These are phyloP conservation scores for Bombycilla garrulus DNA, from an alignment of 2,113 vertebrate genomes.

Conservation along the genomic window DNA sequence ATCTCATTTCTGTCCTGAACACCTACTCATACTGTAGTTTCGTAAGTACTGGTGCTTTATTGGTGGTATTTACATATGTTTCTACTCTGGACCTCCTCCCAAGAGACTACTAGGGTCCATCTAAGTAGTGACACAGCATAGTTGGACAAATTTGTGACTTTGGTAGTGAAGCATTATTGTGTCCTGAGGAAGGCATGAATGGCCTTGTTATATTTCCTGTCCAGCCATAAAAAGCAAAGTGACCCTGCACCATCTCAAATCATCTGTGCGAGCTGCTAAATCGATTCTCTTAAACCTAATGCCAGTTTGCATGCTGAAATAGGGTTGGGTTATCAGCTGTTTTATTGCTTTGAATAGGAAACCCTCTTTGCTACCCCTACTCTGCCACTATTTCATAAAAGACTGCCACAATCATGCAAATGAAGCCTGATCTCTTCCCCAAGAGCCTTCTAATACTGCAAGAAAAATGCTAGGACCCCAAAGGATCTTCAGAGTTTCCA, in stretches of 20 bases:
- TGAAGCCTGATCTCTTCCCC: neutral
- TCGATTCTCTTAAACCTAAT: neutral
- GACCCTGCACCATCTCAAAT: neutral
- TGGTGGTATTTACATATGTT: neutral
- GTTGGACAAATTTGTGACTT: neutral
- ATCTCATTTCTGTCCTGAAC: neutral
- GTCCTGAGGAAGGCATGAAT: neutral
- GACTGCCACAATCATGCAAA: neutral
- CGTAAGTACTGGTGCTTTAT: neutral
- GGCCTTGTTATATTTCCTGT: neutral
- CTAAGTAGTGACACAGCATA: neutral
- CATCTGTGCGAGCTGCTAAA: neutral
- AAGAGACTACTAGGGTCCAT: neutral
- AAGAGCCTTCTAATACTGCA: neutral
- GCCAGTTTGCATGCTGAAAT: neutral
- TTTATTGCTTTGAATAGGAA: neutral
- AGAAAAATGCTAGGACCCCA: neutral
- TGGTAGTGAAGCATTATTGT: neutral
- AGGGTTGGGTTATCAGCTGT: neutral
- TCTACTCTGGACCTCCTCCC: neutral
- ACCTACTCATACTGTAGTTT: neutral
- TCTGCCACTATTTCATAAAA: neutral
- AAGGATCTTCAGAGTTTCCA: neutral
- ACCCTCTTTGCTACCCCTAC: neutral
- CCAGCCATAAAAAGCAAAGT: neutral